Base-by-base conservation (phyloP, 1,140 invertebrate genomes). In the Manduca sexta region DNA sequence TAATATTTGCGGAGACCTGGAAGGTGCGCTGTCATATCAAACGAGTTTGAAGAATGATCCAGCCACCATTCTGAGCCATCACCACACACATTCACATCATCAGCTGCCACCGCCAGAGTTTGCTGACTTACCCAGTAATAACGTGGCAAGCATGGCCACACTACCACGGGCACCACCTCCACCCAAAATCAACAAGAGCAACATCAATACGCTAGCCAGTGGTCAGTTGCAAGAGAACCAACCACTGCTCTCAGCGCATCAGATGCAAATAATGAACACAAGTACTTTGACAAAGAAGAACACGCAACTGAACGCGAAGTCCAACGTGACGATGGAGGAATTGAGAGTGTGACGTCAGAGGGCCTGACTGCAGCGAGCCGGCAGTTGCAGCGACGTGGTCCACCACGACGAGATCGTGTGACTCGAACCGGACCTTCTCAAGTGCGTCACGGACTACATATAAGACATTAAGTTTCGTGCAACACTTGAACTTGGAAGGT, bases 1-100 rank as follows among this genome's bases (percentile, higher is more conserved):
- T 59, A 94, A 93, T 54, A 94, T 94, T 42, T 94, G 93, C 70
- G 93, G 93, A 1, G 93, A 94, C 61, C 69, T 93, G 18, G 91
- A 92, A 69, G 90, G 89, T 0, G 89, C 89, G 45, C 80, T 91
- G n/a, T 89, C 88, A 3, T 92, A 91, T 53, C 88, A 91, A 43
- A 88, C 88, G 2, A 84, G 87, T 53, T 70, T 89, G 13, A 91
- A 91, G 78, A 90, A 88, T 49, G 90, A 92, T 62, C 90, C 90
- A 1, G 89, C 90, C 1, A 91, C 90, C 2, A 91, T 91, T 52
- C 60, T 91, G 29, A 88, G 89, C 42, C 91, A 91, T 65, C 90
- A 91, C 60, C 90, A 91, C 65, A 88, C 90, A 13, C 88, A 92
- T 66, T 90, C 91, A 39, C 92, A 93, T 52, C 92, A 93, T 73